A percentile compares a stretch with the other conserved stretches of the same genome.
phyloP scores from a whole-genome alignment of 2,888 invertebrate species.

The Cabera pusaria region DNA sequence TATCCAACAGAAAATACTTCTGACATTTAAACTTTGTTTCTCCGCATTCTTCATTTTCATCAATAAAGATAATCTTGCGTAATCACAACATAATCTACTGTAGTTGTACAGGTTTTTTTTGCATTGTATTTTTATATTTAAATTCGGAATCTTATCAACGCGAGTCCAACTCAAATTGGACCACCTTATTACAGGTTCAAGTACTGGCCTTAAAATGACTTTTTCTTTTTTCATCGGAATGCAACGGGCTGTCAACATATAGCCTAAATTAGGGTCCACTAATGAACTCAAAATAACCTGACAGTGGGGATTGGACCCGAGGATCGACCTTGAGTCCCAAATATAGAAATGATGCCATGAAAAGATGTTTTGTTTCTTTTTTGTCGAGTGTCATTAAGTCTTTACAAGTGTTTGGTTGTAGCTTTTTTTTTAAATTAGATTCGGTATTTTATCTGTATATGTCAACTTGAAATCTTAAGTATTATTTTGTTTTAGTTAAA shows the following conservation, averaged over 20 bases:
- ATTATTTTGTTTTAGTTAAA: too few species aligned
- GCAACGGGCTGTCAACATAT: conserved; percentile 7
- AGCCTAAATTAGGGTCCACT: conserved; percentile 33
- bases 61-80: too few species aligned
- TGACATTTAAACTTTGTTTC: too few species aligned
- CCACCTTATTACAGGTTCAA: too few species aligned
- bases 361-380: conserved; percentile 13
- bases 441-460: conserved; percentile 1
- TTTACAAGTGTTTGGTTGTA: conserved; percentile 21
- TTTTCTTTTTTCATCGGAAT: conserved; percentile 16
- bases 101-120: too few species aligned
- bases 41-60: too few species aligned
- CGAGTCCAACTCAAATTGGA: too few species aligned
- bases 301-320: conserved; percentile 23
- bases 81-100: too few species aligned
- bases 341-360: conserved; percentile 37
- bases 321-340: conserved; percentile 38
- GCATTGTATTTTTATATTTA: too few species aligned
- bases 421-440: conserved; percentile 12
- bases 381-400: conserved; percentile 21
- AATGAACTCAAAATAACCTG: conserved; percentile 42
- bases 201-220: background rate
- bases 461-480: too few species aligned
- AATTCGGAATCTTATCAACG: too few species aligned
- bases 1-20: too few species aligned